A percentile compares a stretch with the other conserved stretches of the same genome.
Conservation (phyloP, 1,140 invertebrate species). For the Vollenhovia emeryi region DNA sequence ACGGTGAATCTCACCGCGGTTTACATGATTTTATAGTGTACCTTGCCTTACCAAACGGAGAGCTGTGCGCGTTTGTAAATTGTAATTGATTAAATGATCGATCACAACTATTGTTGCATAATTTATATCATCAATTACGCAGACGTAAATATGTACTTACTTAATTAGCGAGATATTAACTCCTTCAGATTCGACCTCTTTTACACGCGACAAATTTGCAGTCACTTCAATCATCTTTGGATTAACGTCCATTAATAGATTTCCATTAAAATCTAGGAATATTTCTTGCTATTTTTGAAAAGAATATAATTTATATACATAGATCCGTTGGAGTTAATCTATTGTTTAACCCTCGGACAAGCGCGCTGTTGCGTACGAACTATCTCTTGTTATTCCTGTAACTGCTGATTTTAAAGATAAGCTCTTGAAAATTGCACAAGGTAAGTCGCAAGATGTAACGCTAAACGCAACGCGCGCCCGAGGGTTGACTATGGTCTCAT, state of each 20-base stretch:
- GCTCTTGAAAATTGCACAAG: background rate
- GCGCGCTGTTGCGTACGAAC: background rate
- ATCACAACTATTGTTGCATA: background rate
- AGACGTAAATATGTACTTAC: background rate
- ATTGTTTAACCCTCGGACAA: background rate
- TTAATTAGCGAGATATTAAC: slow-evolving; percentile 14
- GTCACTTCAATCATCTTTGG: background rate
- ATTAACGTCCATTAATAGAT: background rate
- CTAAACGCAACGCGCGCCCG: background rate
- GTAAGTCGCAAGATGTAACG: slow-evolving; percentile 31
- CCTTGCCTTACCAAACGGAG: background rate
- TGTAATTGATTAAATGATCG: background rate
- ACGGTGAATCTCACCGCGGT: background rate
- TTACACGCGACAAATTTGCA: background rate
- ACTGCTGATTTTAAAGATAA: slow-evolving; percentile 13
- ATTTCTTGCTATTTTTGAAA: background rate
- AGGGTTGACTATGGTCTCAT: background rate
- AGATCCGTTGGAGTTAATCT: slow-evolving; percentile 11
- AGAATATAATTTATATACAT: background rate
- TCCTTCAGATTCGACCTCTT: slow-evolving; percentile 9
- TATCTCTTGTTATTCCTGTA: background rate
- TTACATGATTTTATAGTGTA: background rate
- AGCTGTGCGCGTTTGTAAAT: slow-evolving; percentile 9
- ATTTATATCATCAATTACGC: background rate
- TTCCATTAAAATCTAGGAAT: background rate